Conservation (phyloP, 1,140 invertebrate species). For the Plectrocnemia conspersa region DNA sequence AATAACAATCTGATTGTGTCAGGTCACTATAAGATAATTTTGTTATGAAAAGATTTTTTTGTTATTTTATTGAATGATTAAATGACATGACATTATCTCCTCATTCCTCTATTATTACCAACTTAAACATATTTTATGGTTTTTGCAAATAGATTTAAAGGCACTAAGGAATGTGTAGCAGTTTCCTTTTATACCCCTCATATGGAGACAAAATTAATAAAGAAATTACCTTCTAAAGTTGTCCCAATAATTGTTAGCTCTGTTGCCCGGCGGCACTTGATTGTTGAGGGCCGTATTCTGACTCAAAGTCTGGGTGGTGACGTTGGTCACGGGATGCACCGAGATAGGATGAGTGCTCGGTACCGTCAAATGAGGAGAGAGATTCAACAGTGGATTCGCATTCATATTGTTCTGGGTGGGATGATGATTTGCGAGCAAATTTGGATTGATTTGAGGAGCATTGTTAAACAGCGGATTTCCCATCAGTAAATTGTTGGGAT, state of each 20-base stretch:
- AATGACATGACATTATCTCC: no score
- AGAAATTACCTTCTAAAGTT: conserved; percentile 80
- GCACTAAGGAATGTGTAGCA: no score
- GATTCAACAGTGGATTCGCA: conserved; percentile 19
- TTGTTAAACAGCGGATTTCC: conserved; percentile 31
- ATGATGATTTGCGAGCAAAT: conserved; percentile 21
- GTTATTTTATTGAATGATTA: no score
- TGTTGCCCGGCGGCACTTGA: conserved; percentile 79
- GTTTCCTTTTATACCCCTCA: no score
- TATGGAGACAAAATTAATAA: no score
- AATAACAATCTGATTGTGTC: no score
- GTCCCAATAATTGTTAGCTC: conserved; percentile 89
- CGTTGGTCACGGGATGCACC: neutral
- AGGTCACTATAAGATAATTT: no score
- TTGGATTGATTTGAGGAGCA: conserved; percentile 23
- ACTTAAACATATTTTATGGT: no score
- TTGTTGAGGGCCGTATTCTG: conserved; percentile 64
- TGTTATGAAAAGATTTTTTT: no score
- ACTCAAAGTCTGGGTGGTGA: conserved; percentile 7
- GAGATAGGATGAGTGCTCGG: conserved; percentile 19
- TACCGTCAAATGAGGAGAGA: conserved; percentile 17
- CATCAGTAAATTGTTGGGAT: conserved; percentile 14
- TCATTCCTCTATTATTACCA: no score
- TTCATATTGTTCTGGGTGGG: conserved; percentile 26
- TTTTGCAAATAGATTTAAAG: no score